Conservation (phyloP, 2,113 vertebrate species). For the Saimiri boliviensis region DNA sequence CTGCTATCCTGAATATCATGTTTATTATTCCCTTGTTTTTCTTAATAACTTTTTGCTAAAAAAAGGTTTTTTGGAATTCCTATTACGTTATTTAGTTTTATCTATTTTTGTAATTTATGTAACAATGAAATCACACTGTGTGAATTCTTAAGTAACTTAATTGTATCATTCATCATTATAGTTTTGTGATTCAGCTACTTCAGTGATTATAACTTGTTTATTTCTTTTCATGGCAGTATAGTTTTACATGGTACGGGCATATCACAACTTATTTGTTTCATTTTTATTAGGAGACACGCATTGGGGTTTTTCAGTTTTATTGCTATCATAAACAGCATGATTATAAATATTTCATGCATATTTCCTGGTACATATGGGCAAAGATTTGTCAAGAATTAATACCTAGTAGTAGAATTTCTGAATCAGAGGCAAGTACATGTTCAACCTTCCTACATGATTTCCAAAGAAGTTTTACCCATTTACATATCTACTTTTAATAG, state of each 20-base stretch:
- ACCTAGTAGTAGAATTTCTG: background rate
- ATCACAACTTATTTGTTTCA: background rate
- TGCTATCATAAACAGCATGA: background rate
- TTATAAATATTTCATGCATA: background rate
- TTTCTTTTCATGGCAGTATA: background rate
- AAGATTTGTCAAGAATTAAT: background rate
- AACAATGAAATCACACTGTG: background rate
- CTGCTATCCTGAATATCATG: background rate
- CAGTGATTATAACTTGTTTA: background rate
- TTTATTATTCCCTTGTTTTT: background rate
- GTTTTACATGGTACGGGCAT: background rate
- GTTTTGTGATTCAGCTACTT: background rate
- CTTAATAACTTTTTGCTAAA: background rate
- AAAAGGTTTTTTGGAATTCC: background rate
- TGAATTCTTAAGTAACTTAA: background rate
- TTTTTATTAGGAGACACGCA: background rate
- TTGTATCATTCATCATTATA: background rate
- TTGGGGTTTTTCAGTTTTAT: background rate
- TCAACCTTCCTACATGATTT: background rate
- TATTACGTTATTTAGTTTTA: background rate
- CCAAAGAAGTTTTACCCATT: background rate
- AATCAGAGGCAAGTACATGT: background rate
- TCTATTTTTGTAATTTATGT: background rate
- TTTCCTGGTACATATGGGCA: background rate
- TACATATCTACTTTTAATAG: background rate